Evolutionary conservation across 2,888 invertebrate species (phyloP).

Genomic region (Leucophenga montana): DNA sequence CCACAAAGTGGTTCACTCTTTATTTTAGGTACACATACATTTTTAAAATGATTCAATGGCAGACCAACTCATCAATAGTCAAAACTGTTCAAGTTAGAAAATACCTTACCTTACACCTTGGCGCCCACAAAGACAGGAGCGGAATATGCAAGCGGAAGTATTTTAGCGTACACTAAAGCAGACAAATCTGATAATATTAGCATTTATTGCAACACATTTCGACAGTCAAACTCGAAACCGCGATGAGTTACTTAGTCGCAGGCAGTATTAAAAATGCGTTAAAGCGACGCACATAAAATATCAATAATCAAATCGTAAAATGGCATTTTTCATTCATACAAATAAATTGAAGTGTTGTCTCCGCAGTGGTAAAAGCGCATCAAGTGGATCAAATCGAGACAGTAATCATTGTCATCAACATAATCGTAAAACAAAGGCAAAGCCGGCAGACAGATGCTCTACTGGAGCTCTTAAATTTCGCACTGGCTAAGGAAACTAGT

Average conservation of each 20-base stretch:
- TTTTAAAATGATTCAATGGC: too few species aligned
- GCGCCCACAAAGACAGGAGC: background rate
- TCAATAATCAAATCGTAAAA: slow-evolving; percentile 32
- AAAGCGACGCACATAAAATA: slow-evolving; percentile 24
- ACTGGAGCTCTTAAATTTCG: slow-evolving; percentile 17
- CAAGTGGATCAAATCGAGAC: slow-evolving; percentile 33
- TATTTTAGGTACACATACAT: too few species aligned
- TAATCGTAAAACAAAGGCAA: slow-evolving; percentile 24
- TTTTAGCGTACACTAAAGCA: background rate
- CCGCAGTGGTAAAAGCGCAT: slow-evolving; percentile 20
- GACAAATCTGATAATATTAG: background rate
- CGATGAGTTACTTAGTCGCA: slow-evolving; percentile 3
- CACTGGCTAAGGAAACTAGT: slow-evolving; percentile 14
- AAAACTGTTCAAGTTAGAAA: too few species aligned
- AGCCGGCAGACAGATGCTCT: background rate
- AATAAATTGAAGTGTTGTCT: slow-evolving; percentile 25
- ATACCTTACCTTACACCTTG: too few species aligned
- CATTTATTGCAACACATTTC: background rate
- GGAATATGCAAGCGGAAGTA: background rate
- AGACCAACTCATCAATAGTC: too few species aligned
- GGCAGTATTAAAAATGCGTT: slow-evolving; percentile 14
- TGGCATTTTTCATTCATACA: slow-evolving; percentile 1
- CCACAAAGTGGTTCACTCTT: too few species aligned
- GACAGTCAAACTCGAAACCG: background rate
- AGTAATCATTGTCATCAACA: slow-evolving; percentile 31